A percentile compares a stretch with the other conserved stretches of the same genome.
These are phyloP conservation scores for Lasioglossum malachurum DNA, from an alignment of 2,888 invertebrate genomes.

Conservation along the genomic window DNA sequence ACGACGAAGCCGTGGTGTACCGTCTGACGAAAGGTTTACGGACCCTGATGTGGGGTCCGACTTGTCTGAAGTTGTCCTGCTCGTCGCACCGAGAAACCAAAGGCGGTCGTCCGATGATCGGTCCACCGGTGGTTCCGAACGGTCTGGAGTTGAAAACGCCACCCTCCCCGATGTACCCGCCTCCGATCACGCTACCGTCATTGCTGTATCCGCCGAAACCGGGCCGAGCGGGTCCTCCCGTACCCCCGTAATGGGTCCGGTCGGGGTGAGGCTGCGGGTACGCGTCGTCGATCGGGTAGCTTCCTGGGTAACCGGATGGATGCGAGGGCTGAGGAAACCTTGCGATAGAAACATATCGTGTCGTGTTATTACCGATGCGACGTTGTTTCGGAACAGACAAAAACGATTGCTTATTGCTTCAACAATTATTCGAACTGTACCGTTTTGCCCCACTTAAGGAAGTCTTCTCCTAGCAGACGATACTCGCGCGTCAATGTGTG, in stretches of 20 bases:
- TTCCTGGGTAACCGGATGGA: slow-evolving; percentile 67
- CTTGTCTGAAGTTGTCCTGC: slow-evolving; percentile 92
- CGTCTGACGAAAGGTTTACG: slow-evolving; percentile 92
- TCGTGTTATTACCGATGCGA: neutral
- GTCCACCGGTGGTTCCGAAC: slow-evolving; percentile 82
- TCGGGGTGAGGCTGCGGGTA: slow-evolving; percentile 79
- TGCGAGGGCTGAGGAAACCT: slow-evolving; percentile 58
- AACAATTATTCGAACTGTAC: neutral
- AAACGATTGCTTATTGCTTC: neutral
- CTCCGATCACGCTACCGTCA: slow-evolving; percentile 81
- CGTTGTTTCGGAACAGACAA: too few species aligned
- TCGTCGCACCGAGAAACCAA: slow-evolving; percentile 90
- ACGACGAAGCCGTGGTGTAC: slow-evolving; percentile 90
- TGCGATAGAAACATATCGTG: slow-evolving; percentile 2
- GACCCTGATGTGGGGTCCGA: slow-evolving; percentile 91
- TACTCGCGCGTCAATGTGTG: too few species aligned
- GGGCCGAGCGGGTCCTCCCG: slow-evolving; percentile 72
- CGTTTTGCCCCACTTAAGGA: neutral
- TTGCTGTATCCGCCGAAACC: slow-evolving; percentile 77
- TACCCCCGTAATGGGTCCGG: slow-evolving; percentile 74
- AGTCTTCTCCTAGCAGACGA: too few species aligned
- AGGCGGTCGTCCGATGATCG: slow-evolving; percentile 84
- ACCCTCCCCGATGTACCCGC: slow-evolving; percentile 81
- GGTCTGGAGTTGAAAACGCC: slow-evolving; percentile 81
- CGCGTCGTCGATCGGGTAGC: slow-evolving; percentile 72